Base-by-base conservation (phyloP, 92 coral and sea anemone genomes). In the Siderastrea radians region DNA sequence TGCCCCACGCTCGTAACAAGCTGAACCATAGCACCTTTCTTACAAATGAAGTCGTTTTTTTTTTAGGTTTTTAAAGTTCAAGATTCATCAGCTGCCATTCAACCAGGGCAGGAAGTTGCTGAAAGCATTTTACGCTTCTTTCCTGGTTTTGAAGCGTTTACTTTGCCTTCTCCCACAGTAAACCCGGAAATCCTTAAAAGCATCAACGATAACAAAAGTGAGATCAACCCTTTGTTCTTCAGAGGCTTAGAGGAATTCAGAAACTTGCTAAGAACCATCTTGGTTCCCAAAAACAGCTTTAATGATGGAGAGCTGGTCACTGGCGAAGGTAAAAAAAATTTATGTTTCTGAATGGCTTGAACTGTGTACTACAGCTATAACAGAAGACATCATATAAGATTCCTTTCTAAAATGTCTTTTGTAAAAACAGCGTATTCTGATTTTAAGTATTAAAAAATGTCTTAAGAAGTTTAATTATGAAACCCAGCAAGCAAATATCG, bases 121-220 rank as follows among this genome's bases (percentile, higher is more conserved):
- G 85, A 90, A 57, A 81, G 91, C 12, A 89, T 94, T 50, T 58
- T 88, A 61, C 84, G 67, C 67, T 90, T 91, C 74, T 94, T 94
- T 49, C 75, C 94, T 49, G 88, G 90, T 46, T 88, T 94, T 54
- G 94, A 94, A 79, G 92, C 94, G n/a, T 82, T 94, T 62, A 84
- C 75, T 43, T 66, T 94, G 19, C 97, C 97, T 6, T 86, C 90
- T 5, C 97, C 97, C 0, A 55, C 97, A 0, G 67, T 14, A n/a
- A 88, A 94, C 85, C 86, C 88, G 17, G 64, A 73, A 14, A 92
- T 70, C 38, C 58, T 86, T 88, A 65, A 5, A 51, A 70, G 78
- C 49, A 79, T 94, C 12, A 82, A 91, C 64, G 67, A 87, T 17
- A 61, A 44, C 11, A 13, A 72, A 38, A 55, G 60, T 16, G 15